These are phyloP conservation scores for Drosophila triauraria DNA, from an alignment of 1,140 invertebrate genomes.

Conservation along the genomic window DNA sequence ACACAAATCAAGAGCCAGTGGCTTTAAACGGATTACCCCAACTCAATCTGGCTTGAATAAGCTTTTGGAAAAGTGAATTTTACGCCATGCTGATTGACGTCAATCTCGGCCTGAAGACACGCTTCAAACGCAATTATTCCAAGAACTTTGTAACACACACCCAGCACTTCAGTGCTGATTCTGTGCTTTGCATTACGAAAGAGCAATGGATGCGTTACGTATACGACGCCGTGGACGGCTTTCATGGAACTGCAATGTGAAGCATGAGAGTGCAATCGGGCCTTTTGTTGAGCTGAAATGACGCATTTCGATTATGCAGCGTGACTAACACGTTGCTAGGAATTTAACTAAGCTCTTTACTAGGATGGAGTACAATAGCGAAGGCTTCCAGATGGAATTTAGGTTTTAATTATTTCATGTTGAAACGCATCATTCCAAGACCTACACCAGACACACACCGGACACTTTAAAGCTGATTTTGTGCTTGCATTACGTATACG, in stretches of 20 bases:
- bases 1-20: neutral
- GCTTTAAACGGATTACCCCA: slow-evolving; percentile 13
- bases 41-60: neutral
- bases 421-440: no score
- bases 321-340: neutral
- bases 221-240: slow-evolving; percentile 44
- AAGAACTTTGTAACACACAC: slow-evolving; percentile 6
- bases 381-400: no score
- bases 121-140: slow-evolving; percentile 33
- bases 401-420: no score
- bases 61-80: neutral
- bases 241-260: slow-evolving; percentile 9
- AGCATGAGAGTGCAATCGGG: slow-evolving; percentile 4
- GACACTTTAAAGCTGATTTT: no score
- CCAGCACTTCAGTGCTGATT: slow-evolving; percentile 4
- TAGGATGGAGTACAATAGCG: no score
- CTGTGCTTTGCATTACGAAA: slow-evolving; percentile 13
- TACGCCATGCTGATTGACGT: slow-evolving; percentile 29
- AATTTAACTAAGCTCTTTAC: neutral
- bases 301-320: slow-evolving; percentile 29
- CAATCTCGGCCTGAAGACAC: slow-evolving; percentile 9
- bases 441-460: no score
- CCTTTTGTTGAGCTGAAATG: slow-evolving; percentile 4
- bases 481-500: no score
- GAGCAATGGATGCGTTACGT: slow-evolving; percentile 28